Conservation (phyloP, 2,888 invertebrate species). For the Allolobophora icterica region DNA sequence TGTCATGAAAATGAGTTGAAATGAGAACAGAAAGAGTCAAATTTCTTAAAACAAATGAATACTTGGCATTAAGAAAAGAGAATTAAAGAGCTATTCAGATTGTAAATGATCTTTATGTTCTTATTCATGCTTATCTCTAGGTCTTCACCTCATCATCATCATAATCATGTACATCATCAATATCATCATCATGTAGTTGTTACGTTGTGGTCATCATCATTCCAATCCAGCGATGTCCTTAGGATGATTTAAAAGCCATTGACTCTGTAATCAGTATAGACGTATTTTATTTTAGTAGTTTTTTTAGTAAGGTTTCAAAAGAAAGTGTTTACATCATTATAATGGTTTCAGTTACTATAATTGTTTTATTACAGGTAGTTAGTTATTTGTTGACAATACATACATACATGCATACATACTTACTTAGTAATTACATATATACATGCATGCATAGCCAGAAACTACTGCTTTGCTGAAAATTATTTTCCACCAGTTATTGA, state of each 20-base stretch:
- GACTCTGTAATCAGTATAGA: too few relatives aligned
- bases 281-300: too few relatives aligned
- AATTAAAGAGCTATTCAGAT: not conserved
- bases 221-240: too few relatives aligned
- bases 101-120: not conserved
- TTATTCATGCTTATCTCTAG: too few relatives aligned
- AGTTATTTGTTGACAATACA: not conserved
- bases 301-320: not conserved
- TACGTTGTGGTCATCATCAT: too few relatives aligned
- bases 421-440: too few relatives aligned
- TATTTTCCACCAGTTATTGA: not conserved
- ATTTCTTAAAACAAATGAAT: not conserved
- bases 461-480: not conserved
- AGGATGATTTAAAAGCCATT: too few relatives aligned
- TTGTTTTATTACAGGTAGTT: not conserved
- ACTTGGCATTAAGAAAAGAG: not conserved
- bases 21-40: not conserved
- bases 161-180: too few relatives aligned
- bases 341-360: not conserved
- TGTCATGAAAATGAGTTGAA: not conserved
- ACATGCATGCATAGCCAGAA: too few relatives aligned
- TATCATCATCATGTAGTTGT: too few relatives aligned
- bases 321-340: not conserved
- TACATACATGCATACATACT: too few relatives aligned
- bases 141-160: too few relatives aligned